Percentiles rank a stretch among this genome's conserved stretches.
Evolutionary conservation across 2,888 invertebrate species (phyloP).

Genomic region (Tenthredo distinguenda): DNA sequence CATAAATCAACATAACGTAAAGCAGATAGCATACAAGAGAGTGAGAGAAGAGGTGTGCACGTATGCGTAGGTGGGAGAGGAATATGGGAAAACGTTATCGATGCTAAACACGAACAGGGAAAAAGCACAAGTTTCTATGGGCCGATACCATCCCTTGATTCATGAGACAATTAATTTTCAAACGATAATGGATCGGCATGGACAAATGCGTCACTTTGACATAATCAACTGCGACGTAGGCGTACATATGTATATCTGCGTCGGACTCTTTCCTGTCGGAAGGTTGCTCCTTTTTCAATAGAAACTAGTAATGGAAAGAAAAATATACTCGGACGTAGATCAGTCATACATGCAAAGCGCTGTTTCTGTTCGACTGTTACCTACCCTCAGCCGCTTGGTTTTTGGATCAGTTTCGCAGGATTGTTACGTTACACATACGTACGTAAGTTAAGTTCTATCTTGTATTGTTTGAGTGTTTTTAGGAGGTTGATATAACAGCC

Average conservation of each 20-base stretch:
- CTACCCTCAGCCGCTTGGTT: background rate
- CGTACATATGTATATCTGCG: background rate
- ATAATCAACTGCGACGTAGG: background rate
- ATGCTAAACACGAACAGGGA: conserved; percentile 15
- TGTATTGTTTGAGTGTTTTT: no score
- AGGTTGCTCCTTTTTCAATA: no score
- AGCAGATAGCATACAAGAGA: conserved; percentile 56
- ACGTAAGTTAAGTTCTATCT: background rate
- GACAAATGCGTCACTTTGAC: conserved; percentile 6
- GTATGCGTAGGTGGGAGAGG: background rate
- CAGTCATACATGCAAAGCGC: background rate
- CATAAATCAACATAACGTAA: conserved; percentile 74
- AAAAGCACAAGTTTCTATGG: conserved; percentile 15
- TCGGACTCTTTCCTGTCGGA: background rate
- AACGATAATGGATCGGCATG: conserved; percentile 41
- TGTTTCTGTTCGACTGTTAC: conserved; percentile 5
- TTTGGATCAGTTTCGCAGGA: conserved; percentile 20
- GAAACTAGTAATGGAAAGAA: no score
- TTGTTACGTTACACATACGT: background rate
- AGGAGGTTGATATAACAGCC: no score
- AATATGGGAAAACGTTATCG: conserved; percentile 21
- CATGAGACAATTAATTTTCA: conserved; percentile 74
- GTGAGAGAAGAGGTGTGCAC: background rate
- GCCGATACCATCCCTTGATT: conserved; percentile 71
- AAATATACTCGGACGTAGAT: background rate